Conservation (phyloP, 2,113 vertebrate species). For the Centropus unirufus region DNA sequence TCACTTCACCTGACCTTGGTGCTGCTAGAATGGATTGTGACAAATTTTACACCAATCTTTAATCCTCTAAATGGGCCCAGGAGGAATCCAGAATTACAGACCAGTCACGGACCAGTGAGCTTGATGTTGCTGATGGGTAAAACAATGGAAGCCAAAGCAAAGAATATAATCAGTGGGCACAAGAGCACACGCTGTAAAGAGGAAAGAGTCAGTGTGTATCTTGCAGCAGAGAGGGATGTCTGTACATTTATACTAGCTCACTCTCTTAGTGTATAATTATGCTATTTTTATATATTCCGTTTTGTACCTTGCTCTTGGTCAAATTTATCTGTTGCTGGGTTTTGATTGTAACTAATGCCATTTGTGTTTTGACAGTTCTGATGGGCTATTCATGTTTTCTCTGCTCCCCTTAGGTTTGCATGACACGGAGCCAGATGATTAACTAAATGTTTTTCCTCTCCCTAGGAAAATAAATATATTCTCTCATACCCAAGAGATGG, state of each 20-base stretch:
- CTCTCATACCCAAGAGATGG: background rate
- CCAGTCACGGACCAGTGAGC: background rate
- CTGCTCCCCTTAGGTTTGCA: background rate
- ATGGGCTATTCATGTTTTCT: background rate
- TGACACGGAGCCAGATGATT: background rate
- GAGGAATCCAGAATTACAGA: background rate
- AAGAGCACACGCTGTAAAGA: background rate
- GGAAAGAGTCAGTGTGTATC: fast-evolving
- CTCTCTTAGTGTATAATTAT: background rate
- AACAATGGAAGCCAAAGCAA: background rate
- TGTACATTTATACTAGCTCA: background rate
- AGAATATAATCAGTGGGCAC: background rate
- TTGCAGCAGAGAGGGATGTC: background rate
- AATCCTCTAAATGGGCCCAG: background rate
- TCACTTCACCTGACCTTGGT: background rate
- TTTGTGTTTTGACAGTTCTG: background rate
- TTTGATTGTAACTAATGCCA: background rate
- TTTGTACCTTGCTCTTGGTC: background rate
- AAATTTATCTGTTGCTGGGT: background rate
- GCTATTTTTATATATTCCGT: background rate
- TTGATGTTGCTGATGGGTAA: background rate
- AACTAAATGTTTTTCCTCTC: background rate
- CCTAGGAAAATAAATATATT: background rate
- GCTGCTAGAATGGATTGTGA: background rate
- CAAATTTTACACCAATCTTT: background rate